Conservation (phyloP, 2,113 vertebrate genomes). For the Campylomormyrus tamandua region DNA sequence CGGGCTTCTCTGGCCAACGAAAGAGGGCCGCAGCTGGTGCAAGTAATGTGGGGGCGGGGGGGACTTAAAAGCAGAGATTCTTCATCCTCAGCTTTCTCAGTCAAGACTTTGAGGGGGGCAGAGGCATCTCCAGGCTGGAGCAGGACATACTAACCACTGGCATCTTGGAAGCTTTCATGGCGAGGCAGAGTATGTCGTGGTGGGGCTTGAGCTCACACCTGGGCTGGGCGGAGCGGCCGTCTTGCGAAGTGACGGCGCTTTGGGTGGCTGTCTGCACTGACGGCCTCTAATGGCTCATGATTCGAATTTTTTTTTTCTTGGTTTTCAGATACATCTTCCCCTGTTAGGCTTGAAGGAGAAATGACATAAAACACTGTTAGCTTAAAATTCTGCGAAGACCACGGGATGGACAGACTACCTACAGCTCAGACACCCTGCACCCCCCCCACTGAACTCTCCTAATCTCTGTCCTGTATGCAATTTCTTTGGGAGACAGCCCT, state of each 20-base stretch:
- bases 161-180: constrained; percentile 38
- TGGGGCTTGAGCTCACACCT: background rate
- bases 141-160: constrained; percentile 62
- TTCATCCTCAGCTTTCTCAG: constrained; percentile 30
- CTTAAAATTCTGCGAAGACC: constrained; percentile 48
- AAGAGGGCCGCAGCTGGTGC: background rate
- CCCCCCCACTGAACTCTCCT: background rate
- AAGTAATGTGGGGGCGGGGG: background rate
- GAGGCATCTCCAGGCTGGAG: constrained; percentile 22
- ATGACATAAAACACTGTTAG: constrained; percentile 69
- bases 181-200: background rate
- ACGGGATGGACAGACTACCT: constrained; percentile 39
- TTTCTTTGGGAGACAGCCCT: background rate
- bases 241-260: background rate
- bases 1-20: background rate
- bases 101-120: constrained; percentile 28
- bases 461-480: background rate
- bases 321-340: constrained; percentile 42
- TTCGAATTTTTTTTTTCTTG: constrained; percentile 25
- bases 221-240: background rate
- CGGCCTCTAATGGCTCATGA: constrained; percentile 14
- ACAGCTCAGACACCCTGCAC: constrained; percentile 19
- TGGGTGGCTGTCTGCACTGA: constrained; percentile 12
- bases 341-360: constrained; percentile 62
- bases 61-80: constrained; percentile 20